Evolutionary conservation across 2,888 invertebrate genomes (phyloP), one percentile per base, ranked within the genome.

Genomic region (Drosophila prostipennis): DNA sequence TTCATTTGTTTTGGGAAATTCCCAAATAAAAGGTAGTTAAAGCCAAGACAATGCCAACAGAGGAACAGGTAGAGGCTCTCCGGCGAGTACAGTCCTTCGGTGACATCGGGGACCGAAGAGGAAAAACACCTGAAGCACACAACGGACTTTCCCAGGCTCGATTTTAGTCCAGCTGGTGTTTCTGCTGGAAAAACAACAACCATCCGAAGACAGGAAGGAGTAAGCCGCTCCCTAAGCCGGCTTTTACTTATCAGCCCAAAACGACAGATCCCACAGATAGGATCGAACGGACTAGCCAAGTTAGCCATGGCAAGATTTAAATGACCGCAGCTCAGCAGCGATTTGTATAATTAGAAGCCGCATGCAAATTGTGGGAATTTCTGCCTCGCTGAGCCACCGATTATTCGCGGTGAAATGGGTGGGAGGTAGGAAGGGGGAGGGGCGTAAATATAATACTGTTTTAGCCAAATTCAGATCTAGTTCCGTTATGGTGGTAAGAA

Each of bases 1-100:
- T 85, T 85, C 84, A 79, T 82, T 82, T 87, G 80, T 87, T 87
- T 87, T 85, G 85, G 85, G 87, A 85, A 87, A 57, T 87, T 85
- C 85, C 85, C 73, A 87, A 85, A 86, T 80, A 81, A 80, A 80
- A 84, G 76, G 77, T 74, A 83, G 83, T 80, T 81, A 75, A 77
- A 71, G 72, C 74, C 76, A 70, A 67, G 75, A 81, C 82, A 85
- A 82, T 81, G 72, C 61, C 73, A 48, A 70, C 55, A 51, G 39
- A 34, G 16, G 16, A 32, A 46, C 64, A 65, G 65, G 65, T 65
- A 63, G 43, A 49, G 40, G n/a, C 10, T n/a, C 32, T 23, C 6
- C 40, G 46, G 71, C 57, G 39, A 58, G 80, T 84, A 84, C 87
- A 83, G 81, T 78, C 73, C 16, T 48, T 55, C 61, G 71, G 71